Evolutionary conservation across 2,797 vertebrate genomes (phyloP), one percentile per base, ranked within the genome.

Genomic region (Sciurus carolinensis): DNA sequence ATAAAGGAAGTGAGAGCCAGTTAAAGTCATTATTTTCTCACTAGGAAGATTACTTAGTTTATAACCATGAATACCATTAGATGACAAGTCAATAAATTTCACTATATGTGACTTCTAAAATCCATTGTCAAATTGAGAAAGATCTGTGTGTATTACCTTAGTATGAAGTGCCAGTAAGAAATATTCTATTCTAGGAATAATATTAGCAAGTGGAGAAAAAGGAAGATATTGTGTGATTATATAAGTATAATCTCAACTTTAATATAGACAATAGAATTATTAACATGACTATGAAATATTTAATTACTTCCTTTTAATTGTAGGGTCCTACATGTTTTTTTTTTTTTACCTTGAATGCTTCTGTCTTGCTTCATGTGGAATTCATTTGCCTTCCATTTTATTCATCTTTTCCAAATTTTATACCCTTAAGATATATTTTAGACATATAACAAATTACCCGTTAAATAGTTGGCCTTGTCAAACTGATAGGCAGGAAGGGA

Each of bases 371-470:
- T 96, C 73, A 94, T 90, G 44, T 96, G 44, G 24, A 97, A 93
- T 77, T 67, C 73, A 90, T 91, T 90, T 95, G 12, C 33, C 52
- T 92, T 95, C 92, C 33, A 71, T 90, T 95, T 52, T 88, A 92
- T 90, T 96, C 69, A 94, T 95, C 57, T 85, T 96, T 95, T 88
- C 77, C 44, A 7, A 95, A 93, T 75, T 94, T 94, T 96, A 96
- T 83, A 87, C 36, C 50, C 42, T 83, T 97, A 96, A 92, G 76
- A 97, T 94, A 88, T 96, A 97, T 98, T 97, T 97, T 95, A 96
- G 85, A 93, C 86, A 28, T 80, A 86, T 95, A 94, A 95, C 73
- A 95, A 95, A 97, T 96, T 95, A 39, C 67, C 85, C 0, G 0
- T 93, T 96, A 95, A 95, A 94, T 87, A 92, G 57, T 79, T 96